These are phyloP conservation scores for Iselma pallidipennis DNA, from an alignment of 2,888 invertebrate genomes.

Conservation along the genomic window DNA sequence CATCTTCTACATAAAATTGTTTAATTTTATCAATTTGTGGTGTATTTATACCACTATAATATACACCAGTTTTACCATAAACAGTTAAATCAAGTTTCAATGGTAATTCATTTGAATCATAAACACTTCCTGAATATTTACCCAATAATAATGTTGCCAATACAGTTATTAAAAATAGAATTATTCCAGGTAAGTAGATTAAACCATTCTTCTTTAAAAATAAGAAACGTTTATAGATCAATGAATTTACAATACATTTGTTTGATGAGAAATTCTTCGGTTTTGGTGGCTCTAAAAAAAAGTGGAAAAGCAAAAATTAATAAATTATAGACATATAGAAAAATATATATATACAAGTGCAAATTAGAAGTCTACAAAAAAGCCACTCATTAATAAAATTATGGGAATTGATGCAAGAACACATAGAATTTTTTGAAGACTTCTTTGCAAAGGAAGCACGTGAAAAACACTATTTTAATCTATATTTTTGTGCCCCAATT, in stretches of 20 bases:
- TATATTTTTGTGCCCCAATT: no score
- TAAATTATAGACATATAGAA: no score
- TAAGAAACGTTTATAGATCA: neutral
- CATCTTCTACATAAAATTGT: constrained; percentile 32
- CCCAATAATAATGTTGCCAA: constrained; percentile 33
- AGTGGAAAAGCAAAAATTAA: neutral
- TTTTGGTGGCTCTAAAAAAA: neutral
- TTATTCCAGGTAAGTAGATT: neutral
- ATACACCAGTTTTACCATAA: constrained; percentile 45
- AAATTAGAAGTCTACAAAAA: no score
- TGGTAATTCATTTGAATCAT: constrained; percentile 36
- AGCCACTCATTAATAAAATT: no score
- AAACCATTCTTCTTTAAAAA: neutral
- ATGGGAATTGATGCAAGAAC: no score
- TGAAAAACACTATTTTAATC: no score
- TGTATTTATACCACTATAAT: constrained; percentile 36
- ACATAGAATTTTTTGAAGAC: no score
- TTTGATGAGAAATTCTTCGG: neutral
- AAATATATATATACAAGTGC: no score
- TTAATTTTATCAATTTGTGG: constrained; percentile 26
- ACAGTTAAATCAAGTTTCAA: constrained; percentile 47
- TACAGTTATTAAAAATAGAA: neutral
- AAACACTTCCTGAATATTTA: constrained; percentile 27
- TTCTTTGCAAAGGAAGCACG: no score
- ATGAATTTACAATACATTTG: neutral